These are phyloP conservation scores for Oedothorax gibbosus DNA, from an alignment of 1,140 invertebrate species.

Conservation along the genomic window DNA sequence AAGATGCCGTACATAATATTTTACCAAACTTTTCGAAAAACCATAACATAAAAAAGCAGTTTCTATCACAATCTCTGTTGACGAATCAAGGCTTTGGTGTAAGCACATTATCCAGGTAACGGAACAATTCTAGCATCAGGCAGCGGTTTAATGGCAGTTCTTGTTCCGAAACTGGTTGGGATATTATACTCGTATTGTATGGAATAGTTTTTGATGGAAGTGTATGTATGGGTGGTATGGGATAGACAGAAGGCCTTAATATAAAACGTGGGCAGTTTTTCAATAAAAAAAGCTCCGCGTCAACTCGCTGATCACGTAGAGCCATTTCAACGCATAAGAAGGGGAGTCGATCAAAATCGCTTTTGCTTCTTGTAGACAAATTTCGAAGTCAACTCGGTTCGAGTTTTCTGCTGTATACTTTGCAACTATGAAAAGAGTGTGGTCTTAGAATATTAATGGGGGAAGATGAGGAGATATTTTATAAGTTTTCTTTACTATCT, in stretches of 20 bases:
- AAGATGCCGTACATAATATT: too few relatives aligned
- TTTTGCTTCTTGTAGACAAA: conserved; percentile 26
- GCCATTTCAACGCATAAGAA: conserved; percentile 32
- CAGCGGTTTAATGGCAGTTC: too few relatives aligned
- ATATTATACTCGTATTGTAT: too few relatives aligned
- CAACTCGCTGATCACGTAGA: neutral
- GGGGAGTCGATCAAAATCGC: conserved; percentile 42
- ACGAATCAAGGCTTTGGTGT: too few relatives aligned
- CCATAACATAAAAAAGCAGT: too few relatives aligned
- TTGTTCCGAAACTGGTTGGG: too few relatives aligned
- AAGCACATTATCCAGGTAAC: too few relatives aligned
- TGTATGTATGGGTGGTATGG: neutral
- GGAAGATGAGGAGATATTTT: neutral
- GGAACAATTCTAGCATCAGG: too few relatives aligned
- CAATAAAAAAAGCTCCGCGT: neutral
- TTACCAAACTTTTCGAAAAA: too few relatives aligned
- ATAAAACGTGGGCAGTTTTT: conserved; percentile 31
- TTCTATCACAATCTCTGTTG: too few relatives aligned
- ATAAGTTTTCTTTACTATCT: neutral
- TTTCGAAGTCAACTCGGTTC: conserved; percentile 23
- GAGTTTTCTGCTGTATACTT: conserved; percentile 19
- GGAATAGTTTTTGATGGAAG: too few relatives aligned
- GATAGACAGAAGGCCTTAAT: conserved; percentile 4
- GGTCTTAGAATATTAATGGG: conserved; percentile 28
- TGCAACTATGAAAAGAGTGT: neutral